These are phyloP conservation scores for Atherinosoma microstoma DNA, from an alignment of 2,797 vertebrate genomes.

Conservation along the genomic window DNA sequence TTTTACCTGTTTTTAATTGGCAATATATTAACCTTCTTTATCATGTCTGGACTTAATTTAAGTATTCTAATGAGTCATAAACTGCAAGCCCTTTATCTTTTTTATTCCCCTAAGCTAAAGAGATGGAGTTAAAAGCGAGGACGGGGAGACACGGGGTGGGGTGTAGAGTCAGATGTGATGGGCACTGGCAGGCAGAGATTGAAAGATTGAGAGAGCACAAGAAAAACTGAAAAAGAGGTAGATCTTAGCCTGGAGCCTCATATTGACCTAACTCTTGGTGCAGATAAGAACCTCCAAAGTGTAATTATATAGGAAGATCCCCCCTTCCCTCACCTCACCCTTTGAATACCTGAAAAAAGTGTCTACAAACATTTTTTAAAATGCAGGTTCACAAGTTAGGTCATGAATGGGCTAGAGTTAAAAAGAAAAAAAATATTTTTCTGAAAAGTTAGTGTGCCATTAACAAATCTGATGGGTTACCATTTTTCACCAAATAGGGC, in stretches of 20 bases:
- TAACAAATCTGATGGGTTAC: too few species aligned
- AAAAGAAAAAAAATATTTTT: too few species aligned
- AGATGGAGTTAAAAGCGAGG: slow-evolving; percentile 35
- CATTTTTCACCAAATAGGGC: too few species aligned
- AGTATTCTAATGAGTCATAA: slow-evolving; percentile 60
- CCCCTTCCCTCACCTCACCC: too few species aligned
- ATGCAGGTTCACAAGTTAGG: too few species aligned
- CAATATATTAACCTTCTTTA: slow-evolving; percentile 43
- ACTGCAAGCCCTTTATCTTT: slow-evolving; percentile 61
- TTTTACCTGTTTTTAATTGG: slow-evolving; percentile 42
- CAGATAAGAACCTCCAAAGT: slow-evolving; percentile 47
- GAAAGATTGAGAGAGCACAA: slow-evolving; percentile 51
- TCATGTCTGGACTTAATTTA: slow-evolving; percentile 50
- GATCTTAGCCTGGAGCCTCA: slow-evolving; percentile 59
- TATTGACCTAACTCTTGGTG: slow-evolving; percentile 53
- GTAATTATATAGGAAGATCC: slow-evolving; percentile 51
- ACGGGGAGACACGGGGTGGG: slow-evolving; percentile 23
- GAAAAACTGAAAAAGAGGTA: slow-evolving; percentile 45
- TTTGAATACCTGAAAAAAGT: too few species aligned
- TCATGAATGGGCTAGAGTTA: too few species aligned
- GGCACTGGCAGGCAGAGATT: slow-evolving; percentile 49
- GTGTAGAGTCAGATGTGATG: slow-evolving; percentile 5
- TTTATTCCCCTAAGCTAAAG: slow-evolving; percentile 45
- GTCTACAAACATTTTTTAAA: too few species aligned
- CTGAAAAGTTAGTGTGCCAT: too few species aligned